These are phyloP conservation scores for Ophion costatus DNA, from an alignment of 2,888 invertebrate genomes.

Conservation along the genomic window DNA sequence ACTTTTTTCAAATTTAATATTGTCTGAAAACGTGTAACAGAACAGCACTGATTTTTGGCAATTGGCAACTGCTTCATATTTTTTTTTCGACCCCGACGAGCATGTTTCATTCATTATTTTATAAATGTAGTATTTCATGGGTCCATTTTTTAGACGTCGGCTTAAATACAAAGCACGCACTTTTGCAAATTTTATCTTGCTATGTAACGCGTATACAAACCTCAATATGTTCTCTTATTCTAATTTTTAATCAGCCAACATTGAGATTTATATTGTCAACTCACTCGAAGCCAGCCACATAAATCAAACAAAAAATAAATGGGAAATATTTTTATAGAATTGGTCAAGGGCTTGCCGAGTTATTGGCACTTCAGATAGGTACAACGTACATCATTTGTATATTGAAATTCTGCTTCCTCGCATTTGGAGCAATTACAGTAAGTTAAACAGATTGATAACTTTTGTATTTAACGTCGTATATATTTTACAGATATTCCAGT, in stretches of 20 bases:
- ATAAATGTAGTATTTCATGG: no score
- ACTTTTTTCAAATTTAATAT: no score
- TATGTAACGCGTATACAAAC: no score
- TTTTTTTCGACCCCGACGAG: no score
- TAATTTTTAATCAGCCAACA: neutral
- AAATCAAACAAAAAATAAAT: neutral
- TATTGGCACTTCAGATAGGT: constrained; percentile 69
- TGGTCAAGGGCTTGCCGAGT: constrained; percentile 60
- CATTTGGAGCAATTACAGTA: constrained; percentile 70
- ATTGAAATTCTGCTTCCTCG: constrained; percentile 73
- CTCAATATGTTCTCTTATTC: no score
- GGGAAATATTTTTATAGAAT: constrained; percentile 33
- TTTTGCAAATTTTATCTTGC: no score
- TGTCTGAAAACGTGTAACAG: no score
- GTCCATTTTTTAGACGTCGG: no score
- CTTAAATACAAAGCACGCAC: no score
- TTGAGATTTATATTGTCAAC: neutral
- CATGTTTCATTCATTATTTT: no score
- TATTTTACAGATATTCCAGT: neutral
- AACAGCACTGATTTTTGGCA: no score
- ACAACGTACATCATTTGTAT: constrained; percentile 70
- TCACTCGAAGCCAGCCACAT: neutral
- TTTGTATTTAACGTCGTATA: neutral
- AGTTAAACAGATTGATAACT: constrained; percentile 26
- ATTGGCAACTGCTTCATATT: no score